Evolutionary conservation across 2,797 vertebrate species (phyloP), one percentile per base, ranked within the genome.

Genomic region (Ctenosaura bakeri): DNA sequence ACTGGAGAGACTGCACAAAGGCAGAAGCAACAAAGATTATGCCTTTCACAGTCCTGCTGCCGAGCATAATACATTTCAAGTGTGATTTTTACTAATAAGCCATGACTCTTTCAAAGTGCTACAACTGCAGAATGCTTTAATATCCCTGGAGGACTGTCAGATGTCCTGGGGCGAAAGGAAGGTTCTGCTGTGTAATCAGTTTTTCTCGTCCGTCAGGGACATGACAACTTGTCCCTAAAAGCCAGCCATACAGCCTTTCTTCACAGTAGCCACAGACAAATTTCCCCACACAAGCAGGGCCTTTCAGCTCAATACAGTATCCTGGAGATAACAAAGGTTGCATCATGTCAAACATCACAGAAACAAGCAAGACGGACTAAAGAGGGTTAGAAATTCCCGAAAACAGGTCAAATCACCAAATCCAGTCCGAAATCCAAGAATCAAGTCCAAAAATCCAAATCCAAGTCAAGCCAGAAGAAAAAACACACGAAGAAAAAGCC

Each of bases 91-190:
- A 1, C 22, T 79, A 90, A 91, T 20, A 83, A 77, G 46, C 52
- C 32, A 69, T 22, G 84, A 86, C 52, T 64, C 76, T 54, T 46
- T 86, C 83, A 91, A 93, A 88, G n/a, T 42, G 54, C 0, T 80
- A 71, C 8, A 82, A 77, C 71, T 78, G 64, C 74, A 91, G 38
- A 89, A 26, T 0, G 22, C 1, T 9, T 7, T 88, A 87, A 46
- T 85, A 85, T 56, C 78, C 59, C 46, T 91, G 64, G 81, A 90
- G 52, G 73, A 0, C 0, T 54, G 82, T 35, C 66, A 81, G 56
- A 80, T 13, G 29, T 14, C 56, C 80, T 24, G 32, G 62, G 73
- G 62, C 22, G 69, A 81, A 13, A 16, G 0, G 14, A 0, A 80
- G 14, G 26, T 83, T 0, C 59, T 90, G 26, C 3, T 38, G 35